Conservation (phyloP, 2,113 vertebrate species). For the Podilymbus podiceps region DNA sequence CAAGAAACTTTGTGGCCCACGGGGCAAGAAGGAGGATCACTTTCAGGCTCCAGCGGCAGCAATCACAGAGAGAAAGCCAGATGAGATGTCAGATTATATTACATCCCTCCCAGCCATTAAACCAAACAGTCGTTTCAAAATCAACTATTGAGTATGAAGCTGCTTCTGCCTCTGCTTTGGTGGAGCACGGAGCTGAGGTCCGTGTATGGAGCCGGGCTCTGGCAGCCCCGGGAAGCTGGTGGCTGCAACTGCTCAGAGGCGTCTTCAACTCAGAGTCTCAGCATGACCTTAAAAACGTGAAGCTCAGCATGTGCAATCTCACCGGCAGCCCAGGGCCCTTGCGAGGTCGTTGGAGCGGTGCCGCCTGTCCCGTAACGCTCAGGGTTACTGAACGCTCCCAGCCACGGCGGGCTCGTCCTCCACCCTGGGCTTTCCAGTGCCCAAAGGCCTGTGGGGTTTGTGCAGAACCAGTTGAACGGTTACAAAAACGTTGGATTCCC, state of each 20-base stretch:
- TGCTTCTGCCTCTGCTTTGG: not conserved
- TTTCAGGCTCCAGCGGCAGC: not conserved
- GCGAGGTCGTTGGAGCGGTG: not conserved
- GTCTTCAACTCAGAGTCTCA: not conserved
- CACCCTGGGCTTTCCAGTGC: not conserved
- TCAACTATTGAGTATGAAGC: not conserved
- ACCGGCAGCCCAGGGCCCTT: not conserved
- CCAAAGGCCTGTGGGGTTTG: not conserved
- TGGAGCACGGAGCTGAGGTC: not conserved
- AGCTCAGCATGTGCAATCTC: not conserved
- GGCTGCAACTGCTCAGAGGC: not conserved
- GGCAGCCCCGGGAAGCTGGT: not conserved
- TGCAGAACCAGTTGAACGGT: rapidly evolving
- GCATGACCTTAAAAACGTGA: rapidly evolving
- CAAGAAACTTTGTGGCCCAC: not conserved
- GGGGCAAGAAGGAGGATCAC: not conserved
- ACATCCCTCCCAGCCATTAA: not conserved
- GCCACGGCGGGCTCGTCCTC: rapidly evolving
- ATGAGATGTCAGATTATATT: not conserved
- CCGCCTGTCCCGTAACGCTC: not conserved
- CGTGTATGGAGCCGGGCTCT: not conserved
- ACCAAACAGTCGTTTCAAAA: not conserved
- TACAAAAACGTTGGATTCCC: not conserved
- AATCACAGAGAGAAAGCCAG: not conserved
- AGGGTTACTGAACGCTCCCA: not conserved